These are phyloP conservation scores for Pelmatolapia mariae DNA, from an alignment of 2,113 vertebrate genomes.

Conservation along the genomic window DNA sequence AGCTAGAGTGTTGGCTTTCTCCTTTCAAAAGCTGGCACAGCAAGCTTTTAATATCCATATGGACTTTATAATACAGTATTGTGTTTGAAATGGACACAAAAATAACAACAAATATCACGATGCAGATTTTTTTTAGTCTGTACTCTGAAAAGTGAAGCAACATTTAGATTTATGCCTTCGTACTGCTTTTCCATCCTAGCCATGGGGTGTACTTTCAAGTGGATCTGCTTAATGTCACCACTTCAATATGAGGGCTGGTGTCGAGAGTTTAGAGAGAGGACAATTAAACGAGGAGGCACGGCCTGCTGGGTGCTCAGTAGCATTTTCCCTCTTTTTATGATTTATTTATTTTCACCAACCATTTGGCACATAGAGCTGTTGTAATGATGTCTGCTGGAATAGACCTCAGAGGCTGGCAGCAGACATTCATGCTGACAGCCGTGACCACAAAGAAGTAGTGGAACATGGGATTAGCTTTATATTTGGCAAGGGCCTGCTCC, in stretches of 20 bases:
- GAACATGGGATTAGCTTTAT: slow-evolving; percentile 45
- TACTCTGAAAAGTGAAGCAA: neutral
- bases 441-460: slow-evolving; percentile 11
- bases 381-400: slow-evolving; percentile 17
- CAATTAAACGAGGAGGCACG: neutral
- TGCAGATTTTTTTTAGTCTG: neutral
- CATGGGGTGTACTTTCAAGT: slow-evolving; percentile 27
- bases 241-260: neutral
- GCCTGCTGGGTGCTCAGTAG: slow-evolving; percentile 3
- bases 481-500: slow-evolving; percentile 22
- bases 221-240: slow-evolving; percentile 21
- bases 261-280: neutral
- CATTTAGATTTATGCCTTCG: neutral
- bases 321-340: slow-evolving; percentile 10
- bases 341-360: slow-evolving; percentile 27
- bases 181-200: neutral
- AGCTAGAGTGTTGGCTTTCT: neutral
- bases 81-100: neutral
- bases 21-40: neutral
- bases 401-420: slow-evolving; percentile 14
- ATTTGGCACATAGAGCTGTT: neutral
- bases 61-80: neutral
- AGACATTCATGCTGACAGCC: slow-evolving; percentile 26
- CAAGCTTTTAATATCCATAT: slow-evolving; percentile 9
- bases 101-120: neutral